Conservation (phyloP, 2,888 invertebrate species). For the Timandra comae region DNA sequence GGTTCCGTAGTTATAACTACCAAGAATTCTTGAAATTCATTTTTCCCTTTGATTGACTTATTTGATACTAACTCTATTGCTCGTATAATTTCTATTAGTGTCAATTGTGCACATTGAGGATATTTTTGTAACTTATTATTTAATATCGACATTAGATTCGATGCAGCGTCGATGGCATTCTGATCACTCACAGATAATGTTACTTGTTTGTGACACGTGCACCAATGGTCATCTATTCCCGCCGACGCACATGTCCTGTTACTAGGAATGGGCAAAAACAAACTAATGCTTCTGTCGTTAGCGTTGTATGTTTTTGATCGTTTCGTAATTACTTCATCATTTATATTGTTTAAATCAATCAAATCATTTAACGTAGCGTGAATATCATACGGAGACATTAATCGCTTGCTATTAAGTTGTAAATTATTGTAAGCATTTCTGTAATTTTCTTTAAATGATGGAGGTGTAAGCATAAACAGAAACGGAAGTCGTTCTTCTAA, state of each 20-base stretch:
- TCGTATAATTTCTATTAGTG: constrained; percentile 78
- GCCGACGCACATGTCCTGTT: constrained; percentile 87
- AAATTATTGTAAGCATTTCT: constrained; percentile 80
- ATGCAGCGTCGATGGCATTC: constrained; percentile 76
- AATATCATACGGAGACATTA: constrained; percentile 90
- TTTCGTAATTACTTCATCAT: constrained; percentile 49
- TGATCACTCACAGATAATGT: constrained; percentile 72
- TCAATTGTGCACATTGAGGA: constrained; percentile 80
- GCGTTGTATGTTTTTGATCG: constrained; percentile 45
- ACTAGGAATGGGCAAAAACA: constrained; percentile 83
- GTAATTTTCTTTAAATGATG: constrained; percentile 81
- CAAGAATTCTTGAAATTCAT: constrained; percentile 77
- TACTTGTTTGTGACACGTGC: constrained; percentile 85
- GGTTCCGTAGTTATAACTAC: constrained; percentile 80
- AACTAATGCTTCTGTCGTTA: constrained; percentile 80
- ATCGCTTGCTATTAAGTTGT: constrained; percentile 78
- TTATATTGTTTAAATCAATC: constrained; percentile 64
- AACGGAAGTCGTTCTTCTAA: constrained; percentile 93
- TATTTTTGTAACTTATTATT: constrained; percentile 79
- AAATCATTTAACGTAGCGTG: constrained; percentile 87
- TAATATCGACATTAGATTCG: constrained; percentile 79
- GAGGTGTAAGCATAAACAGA: constrained; percentile 83
- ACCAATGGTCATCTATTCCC: constrained; percentile 89
- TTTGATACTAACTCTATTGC: constrained; percentile 78
- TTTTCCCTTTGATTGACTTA: constrained; percentile 41